Evolutionary conservation across 2,113 vertebrate genomes (phyloP).

Genomic region (Salvelinus fontinalis): DNA sequence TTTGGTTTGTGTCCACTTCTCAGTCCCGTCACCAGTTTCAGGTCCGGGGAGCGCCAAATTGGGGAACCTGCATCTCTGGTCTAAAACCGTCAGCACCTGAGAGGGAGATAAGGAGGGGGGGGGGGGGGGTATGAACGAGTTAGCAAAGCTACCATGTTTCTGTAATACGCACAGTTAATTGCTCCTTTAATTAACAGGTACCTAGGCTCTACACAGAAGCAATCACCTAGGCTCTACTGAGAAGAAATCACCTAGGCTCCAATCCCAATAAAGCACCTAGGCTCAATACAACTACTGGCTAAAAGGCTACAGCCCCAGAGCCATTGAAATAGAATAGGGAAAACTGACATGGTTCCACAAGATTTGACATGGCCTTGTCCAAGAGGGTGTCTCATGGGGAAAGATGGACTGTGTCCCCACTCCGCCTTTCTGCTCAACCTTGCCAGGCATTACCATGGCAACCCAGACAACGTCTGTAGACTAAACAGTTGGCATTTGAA

Average conservation of each 20-base stretch:
- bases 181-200: too few species aligned
- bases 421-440: background rate
- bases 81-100: constrained; percentile 37
- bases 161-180: too few species aligned
- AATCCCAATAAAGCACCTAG: too few species aligned
- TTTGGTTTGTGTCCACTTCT: constrained; percentile 4
- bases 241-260: too few species aligned
- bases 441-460: constrained; percentile 1
- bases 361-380: too few species aligned
- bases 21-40: constrained; percentile 27
- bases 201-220: too few species aligned
- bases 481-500: background rate
- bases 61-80: constrained; percentile 18
- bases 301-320: too few species aligned
- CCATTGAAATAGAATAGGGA: too few species aligned
- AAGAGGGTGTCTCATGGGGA: too few species aligned
- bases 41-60: constrained; percentile 5
- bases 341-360: too few species aligned
- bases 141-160: background rate
- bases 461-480: background rate
- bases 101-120: background rate
- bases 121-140: background rate
- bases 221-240: too few species aligned
- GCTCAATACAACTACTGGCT: too few species aligned
- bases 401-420: background rate